Conservation (phyloP, 2,113 vertebrate genomes). For the Dasyornis broadbenti region DNA sequence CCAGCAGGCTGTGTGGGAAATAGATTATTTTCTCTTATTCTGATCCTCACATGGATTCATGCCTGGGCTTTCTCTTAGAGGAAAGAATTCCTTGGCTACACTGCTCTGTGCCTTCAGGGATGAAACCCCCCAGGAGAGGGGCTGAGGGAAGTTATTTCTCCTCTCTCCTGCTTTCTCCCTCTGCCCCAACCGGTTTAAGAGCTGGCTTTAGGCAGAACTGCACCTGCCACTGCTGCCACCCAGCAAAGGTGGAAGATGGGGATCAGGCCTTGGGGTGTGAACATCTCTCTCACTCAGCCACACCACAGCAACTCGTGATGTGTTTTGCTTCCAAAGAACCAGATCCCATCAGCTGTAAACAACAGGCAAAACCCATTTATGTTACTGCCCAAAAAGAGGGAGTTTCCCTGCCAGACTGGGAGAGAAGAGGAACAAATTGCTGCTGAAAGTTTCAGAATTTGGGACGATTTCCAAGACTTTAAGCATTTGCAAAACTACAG, state of each 20-base stretch:
- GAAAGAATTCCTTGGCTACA: slow-evolving; percentile 35
- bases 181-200: neutral
- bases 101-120: neutral
- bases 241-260: neutral
- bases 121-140: neutral
- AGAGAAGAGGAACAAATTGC: slow-evolving; percentile 6
- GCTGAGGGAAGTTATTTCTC: neutral
- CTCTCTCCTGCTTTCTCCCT: neutral
- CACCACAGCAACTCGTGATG: neutral
- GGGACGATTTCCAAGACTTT: neutral
- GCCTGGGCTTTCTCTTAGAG: slow-evolving; percentile 11
- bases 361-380: neutral
- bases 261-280: neutral
- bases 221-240: neutral
- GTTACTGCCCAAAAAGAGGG: neutral
- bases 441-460: neutral
- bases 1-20: neutral
- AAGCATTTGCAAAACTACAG: neutral
- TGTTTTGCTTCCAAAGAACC: neutral
- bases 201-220: neutral
- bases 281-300: neutral
- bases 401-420: neutral
- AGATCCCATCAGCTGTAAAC: slow-evolving; percentile 27
- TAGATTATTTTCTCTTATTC: neutral
- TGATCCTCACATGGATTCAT: neutral